Percentiles rank a stretch among this genome's conserved stretches.
Conservation (phyloP, 2,797 vertebrate genomes). For the Otolemur crassicaudatus region DNA sequence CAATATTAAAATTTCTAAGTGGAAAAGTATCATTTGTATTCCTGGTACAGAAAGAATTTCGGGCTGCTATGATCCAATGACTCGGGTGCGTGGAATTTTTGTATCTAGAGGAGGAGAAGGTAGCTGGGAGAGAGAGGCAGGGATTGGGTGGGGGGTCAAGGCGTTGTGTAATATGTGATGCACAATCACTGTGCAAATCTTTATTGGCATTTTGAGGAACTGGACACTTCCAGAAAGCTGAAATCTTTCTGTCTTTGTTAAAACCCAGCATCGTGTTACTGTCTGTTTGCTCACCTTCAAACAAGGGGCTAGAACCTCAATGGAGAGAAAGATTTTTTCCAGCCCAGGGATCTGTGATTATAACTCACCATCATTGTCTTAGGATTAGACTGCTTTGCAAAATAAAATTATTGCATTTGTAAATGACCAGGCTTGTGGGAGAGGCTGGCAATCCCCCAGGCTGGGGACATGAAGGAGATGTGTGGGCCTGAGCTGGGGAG, state of each 20-base stretch:
- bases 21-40: neutral
- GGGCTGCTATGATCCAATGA: neutral
- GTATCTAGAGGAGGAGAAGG: neutral
- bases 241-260: slow-evolving; percentile 24
- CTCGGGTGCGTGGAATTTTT: neutral
- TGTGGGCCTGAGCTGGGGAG: neutral
- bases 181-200: neutral
- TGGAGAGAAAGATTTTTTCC: neutral
- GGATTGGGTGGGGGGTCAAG: fast-evolving
- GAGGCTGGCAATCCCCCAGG: neutral
- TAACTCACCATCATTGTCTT: neutral
- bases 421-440: slow-evolving; percentile 6
- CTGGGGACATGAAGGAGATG: neutral
- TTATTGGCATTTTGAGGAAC: neutral
- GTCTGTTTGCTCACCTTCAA: neutral
- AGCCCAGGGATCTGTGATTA: neutral
- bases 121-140: neutral
- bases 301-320: neutral
- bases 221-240: neutral
- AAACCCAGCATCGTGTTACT: slow-evolving; percentile 1
- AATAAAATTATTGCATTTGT: slow-evolving; percentile 54
- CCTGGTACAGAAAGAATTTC: neutral
- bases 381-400: slow-evolving; percentile 37
- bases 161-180: too few relatives aligned
- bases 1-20: neutral